A percentile compares a stretch with the other conserved stretches of the same genome.
phyloP scores from a whole-genome alignment of 2,888 invertebrate species.

The Napeogenes sylphis region DNA sequence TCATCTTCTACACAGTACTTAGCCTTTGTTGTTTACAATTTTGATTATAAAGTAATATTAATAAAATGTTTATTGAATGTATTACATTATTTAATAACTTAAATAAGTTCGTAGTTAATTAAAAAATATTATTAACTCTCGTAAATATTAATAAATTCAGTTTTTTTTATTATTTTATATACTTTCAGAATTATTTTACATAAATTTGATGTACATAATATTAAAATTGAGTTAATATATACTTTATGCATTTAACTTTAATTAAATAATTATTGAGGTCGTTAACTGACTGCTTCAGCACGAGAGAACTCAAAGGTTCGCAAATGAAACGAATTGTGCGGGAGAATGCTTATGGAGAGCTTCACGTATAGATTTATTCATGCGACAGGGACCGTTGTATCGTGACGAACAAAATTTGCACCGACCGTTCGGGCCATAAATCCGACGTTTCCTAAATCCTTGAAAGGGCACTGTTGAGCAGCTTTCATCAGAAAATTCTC shows the following conservation, averaged over 20 bases:
- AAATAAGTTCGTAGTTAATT: no score
- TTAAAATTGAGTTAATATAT: background rate
- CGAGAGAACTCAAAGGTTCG: conserved; percentile 28
- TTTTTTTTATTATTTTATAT: no score
- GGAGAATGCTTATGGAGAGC: conserved; percentile 44
- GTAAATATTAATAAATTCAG: no score
- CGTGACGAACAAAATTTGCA: conserved; percentile 63
- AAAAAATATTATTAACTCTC: no score
- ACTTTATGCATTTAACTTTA: no score
- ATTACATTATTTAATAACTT: no score
- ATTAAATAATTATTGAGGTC: conserved; percentile 37
- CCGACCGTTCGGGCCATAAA: conserved; percentile 63
- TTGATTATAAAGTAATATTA: conserved; percentile 8
- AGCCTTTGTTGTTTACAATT: conserved; percentile 8
- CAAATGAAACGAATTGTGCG: conserved; percentile 34
- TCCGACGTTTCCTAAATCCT: conserved; percentile 66
- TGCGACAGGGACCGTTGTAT: conserved; percentile 54
- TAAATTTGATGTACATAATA: no score
- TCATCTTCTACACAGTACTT: conserved; percentile 17
- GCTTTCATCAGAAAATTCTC: conserved; percentile 75
- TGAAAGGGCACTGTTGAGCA: conserved; percentile 66
- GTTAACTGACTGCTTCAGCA: conserved; percentile 45
- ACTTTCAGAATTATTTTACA: no score
- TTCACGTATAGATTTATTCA: conserved; percentile 50
- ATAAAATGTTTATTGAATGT: background rate